Conservation (phyloP, 2,113 vertebrate genomes). For the Dunckerocampus dactyliophorus region DNA sequence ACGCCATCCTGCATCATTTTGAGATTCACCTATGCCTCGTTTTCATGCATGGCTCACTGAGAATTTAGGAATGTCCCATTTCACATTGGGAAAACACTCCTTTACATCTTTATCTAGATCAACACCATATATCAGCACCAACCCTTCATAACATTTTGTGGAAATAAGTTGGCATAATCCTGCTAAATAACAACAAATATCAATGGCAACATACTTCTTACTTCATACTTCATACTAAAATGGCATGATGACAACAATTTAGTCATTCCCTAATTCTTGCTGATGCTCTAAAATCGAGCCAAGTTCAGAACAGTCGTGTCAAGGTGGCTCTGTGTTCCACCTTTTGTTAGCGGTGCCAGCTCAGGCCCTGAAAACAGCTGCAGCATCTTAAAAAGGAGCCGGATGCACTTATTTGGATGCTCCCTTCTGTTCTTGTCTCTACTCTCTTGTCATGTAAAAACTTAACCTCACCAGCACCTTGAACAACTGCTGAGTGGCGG, state of each 20-base stretch:
- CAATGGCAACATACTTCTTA: too few species aligned
- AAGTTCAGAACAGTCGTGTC: constrained; percentile 54
- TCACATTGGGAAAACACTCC: too few species aligned
- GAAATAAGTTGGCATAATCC: too few species aligned
- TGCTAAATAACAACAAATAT: too few species aligned
- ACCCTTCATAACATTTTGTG: too few species aligned
- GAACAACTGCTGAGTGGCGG: constrained; percentile 8
- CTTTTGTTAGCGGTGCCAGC: constrained; percentile 39
- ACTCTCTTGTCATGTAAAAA: constrained; percentile 17
- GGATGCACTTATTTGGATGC: constrained; percentile 36
- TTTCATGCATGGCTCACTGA: too few species aligned
- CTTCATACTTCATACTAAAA: neutral
- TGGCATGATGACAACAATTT: constrained; percentile 3
- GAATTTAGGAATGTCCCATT: too few species aligned
- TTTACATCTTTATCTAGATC: too few species aligned
- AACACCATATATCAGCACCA: too few species aligned
- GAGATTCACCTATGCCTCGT: too few species aligned
- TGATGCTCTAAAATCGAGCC: constrained; percentile 37
- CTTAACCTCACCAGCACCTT: constrained; percentile 21
- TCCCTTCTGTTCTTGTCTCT: constrained; percentile 8
- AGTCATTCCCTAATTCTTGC: constrained; percentile 39
- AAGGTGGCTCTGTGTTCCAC: constrained; percentile 50
- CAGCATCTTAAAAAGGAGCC: constrained; percentile 47
- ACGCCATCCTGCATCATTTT: too few species aligned
- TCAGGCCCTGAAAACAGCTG: constrained; percentile 36